These are phyloP conservation scores for Hyposmocoma kahamanoa DNA, from an alignment of 1,140 invertebrate species.

Conservation along the genomic window DNA sequence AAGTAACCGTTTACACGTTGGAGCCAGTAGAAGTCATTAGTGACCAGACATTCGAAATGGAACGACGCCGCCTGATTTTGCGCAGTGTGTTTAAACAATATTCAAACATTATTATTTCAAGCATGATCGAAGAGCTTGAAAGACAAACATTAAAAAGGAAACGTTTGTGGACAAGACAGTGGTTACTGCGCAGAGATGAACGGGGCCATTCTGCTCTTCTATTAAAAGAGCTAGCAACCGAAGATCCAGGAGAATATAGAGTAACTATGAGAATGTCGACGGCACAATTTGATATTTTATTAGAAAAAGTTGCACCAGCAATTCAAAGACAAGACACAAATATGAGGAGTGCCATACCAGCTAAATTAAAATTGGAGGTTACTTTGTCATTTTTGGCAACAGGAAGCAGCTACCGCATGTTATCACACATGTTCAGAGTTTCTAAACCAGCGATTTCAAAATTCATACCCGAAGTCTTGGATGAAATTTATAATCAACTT, in stretches of 20 bases:
- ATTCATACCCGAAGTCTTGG: not conserved
- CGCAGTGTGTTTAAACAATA: conserved; percentile 1
- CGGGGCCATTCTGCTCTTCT: conserved; percentile 1
- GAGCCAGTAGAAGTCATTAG: conserved; percentile 1
- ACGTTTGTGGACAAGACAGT: conserved; percentile 5
- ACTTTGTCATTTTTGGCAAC: conserved; percentile 1
- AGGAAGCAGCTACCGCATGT: not conserved
- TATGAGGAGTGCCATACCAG: not conserved
- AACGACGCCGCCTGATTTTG: conserved; percentile 1
- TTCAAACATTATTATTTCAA: conserved; percentile 2
- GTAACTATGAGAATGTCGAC: not conserved
- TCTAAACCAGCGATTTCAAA: not conserved
- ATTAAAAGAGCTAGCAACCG: conserved; percentile 1
- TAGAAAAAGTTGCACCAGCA: conserved; percentile 6
- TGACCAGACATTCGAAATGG: conserved; percentile 3
- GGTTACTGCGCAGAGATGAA: conserved; percentile 1
- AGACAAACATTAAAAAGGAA: conserved; percentile 1
- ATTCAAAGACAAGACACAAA: conserved; percentile 5
- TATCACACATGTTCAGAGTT: not conserved
- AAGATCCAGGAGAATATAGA: not conserved
- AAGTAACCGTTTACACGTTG: conserved; percentile 4
- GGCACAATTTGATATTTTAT: not conserved
- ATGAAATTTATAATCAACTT: not conserved
- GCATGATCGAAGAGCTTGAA: conserved; percentile 1
- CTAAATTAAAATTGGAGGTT: not conserved